Evolutionary conservation across 2,888 invertebrate species (phyloP).

Genomic region (Nymphalis polychloros): DNA sequence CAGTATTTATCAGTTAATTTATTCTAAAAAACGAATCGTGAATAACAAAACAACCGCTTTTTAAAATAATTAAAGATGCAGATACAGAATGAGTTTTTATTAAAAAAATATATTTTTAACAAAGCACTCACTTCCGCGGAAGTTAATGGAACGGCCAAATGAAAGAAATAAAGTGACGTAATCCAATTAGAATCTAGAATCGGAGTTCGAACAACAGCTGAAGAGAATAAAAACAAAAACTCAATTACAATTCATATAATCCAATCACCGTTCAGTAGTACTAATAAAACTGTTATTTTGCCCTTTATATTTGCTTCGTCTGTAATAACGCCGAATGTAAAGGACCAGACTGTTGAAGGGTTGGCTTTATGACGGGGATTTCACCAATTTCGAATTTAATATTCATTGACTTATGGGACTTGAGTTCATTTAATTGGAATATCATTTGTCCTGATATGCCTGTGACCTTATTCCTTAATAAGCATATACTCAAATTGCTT

Average conservation of each 20-base stretch:
- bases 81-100: background rate
- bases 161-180: constrained; percentile 34
- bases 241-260: constrained; percentile 42
- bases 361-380: constrained; percentile 10
- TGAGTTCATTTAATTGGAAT: background rate
- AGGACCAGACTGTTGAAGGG: constrained; percentile 20
- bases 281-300: constrained; percentile 38
- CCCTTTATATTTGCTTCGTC: constrained; percentile 29
- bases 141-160: constrained; percentile 17
- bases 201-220: constrained; percentile 34
- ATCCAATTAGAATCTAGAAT: constrained; percentile 34
- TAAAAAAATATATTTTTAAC: constrained; percentile 7
- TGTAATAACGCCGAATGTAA: constrained; percentile 29
- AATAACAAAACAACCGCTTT: background rate
- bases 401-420: constrained; percentile 4
- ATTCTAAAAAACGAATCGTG: too few relatives aligned
- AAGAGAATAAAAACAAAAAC: constrained; percentile 40
- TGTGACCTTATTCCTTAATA: too few relatives aligned
- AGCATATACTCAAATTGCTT: background rate
- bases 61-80: background rate
- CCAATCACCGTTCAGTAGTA: constrained; percentile 38
- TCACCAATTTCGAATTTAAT: constrained; percentile 23
- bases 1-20: too few relatives aligned
- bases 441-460: constrained; percentile 3
- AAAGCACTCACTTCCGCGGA: background rate